Evolutionary conservation across 2,797 vertebrate genomes (phyloP).

Genomic region (Chaenodraco wilsoni): DNA sequence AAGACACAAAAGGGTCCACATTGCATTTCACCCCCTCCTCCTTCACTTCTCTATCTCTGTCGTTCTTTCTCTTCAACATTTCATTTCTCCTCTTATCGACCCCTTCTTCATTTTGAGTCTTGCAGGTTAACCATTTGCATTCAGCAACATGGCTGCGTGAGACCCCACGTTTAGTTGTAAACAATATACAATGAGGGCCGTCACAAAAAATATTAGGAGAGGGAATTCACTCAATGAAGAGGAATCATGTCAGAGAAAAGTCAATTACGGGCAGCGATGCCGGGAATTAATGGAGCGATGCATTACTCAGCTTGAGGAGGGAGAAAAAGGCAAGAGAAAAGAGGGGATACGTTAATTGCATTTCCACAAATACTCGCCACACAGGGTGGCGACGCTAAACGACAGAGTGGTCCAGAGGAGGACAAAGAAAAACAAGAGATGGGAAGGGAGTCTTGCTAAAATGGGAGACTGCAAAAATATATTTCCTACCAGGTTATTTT

Average conservation of each 20-base stretch:
- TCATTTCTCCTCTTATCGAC: constrained; percentile 49
- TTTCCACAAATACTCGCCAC: constrained; percentile 77
- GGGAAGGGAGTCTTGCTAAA: constrained; percentile 43
- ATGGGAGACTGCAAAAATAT: constrained; percentile 17
- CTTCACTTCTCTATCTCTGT: constrained; percentile 42
- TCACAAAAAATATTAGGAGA: constrained; percentile 79
- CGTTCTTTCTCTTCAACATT: constrained; percentile 50
- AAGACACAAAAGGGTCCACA: constrained; percentile 81
- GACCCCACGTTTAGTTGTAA: constrained; percentile 67
- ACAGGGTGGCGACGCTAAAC: constrained; percentile 64
- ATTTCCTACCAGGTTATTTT: neutral
- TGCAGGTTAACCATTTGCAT: constrained; percentile 62
- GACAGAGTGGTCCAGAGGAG: constrained; percentile 80
- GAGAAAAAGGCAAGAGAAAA: constrained; percentile 67
- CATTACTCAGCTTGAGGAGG: constrained; percentile 84
- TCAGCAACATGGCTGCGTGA: constrained; percentile 52
- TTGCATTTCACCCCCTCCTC: constrained; percentile 61
- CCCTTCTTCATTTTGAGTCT: constrained; percentile 23
- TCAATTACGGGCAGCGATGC: constrained; percentile 84
- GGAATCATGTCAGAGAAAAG: constrained; percentile 87
- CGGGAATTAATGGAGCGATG: constrained; percentile 86
- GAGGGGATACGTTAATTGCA: constrained; percentile 83
- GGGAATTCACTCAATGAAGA: constrained; percentile 77
- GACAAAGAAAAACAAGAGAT: constrained; percentile 67
- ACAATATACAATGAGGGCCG: constrained; percentile 74